Conservation (phyloP, 2,113 vertebrate species). For the Fulica atra region DNA sequence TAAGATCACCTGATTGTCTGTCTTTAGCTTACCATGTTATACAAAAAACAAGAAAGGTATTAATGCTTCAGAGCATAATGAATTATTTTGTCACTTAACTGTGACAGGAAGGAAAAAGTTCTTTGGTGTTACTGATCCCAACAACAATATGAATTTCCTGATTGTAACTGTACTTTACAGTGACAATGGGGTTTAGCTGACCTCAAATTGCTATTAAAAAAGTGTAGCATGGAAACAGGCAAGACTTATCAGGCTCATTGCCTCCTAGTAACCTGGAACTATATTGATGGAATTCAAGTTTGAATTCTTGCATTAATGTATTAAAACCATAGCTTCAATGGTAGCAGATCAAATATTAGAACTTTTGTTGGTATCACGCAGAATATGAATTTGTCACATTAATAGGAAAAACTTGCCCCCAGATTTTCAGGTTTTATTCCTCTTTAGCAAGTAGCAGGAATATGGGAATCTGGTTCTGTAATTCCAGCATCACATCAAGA, state of each 20-base stretch:
- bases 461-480: accelerated
- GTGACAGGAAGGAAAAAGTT: not conserved
- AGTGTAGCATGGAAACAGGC: not conserved
- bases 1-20: not conserved
- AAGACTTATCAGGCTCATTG: not conserved
- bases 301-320: not conserved
- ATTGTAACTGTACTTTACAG: not conserved
- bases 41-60: not conserved
- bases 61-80: not conserved
- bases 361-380: not conserved
- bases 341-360: not conserved
- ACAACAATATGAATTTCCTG: not conserved
- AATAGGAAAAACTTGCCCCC: not conserved
- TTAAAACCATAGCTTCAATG: not conserved
- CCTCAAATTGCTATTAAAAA: not conserved
- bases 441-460: not conserved
- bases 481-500: not conserved
- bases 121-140: accelerated
- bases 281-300: not conserved
- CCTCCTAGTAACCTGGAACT: not conserved
- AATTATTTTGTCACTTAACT: not conserved
- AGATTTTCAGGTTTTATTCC: too few relatives aligned
- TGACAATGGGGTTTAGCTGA: not conserved
- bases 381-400: not conserved
- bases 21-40: not conserved